A percentile compares a stretch with the other conserved stretches of the same genome.
Conservation (phyloP, 1,140 invertebrate species). For the Bathynomus jamesi region DNA sequence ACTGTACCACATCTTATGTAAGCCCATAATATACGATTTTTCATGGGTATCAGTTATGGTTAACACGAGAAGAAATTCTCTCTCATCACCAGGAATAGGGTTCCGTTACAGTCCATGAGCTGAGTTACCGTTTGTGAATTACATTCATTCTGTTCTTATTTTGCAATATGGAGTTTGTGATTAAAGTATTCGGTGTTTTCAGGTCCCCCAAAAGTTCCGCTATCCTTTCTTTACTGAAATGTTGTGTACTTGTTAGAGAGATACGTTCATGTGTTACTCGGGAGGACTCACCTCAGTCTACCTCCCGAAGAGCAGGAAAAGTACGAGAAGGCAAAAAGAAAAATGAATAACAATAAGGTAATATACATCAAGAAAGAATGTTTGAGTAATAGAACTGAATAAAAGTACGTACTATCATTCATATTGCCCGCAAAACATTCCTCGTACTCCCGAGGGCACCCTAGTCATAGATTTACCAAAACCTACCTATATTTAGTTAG, state of each 20-base stretch:
- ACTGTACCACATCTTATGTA: too few relatives aligned
- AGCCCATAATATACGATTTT: too few relatives aligned
- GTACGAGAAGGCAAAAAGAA: slow-evolving; percentile 13
- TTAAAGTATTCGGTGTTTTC: too few relatives aligned
- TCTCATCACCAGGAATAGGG: too few relatives aligned
- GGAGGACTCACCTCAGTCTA: slow-evolving; percentile 60
- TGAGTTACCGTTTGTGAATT: too few relatives aligned
- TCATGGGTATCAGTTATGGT: too few relatives aligned
- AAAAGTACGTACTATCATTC: neutral
- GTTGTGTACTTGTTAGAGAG: slow-evolving; percentile 92
- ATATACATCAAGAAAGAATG: neutral
- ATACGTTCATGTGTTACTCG: slow-evolving; percentile 80
- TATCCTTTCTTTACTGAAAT: slow-evolving; percentile 98
- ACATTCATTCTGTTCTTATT: too few relatives aligned
- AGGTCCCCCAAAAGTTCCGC: slow-evolving; percentile 92
- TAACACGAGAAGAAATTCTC: too few relatives aligned
- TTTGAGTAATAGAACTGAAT: neutral
- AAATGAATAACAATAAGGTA: slow-evolving; percentile 25
- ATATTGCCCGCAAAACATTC: neutral
- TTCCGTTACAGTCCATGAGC: too few relatives aligned
- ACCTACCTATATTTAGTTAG: neutral
- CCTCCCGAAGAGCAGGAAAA: slow-evolving; percentile 27
- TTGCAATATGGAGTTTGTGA: too few relatives aligned
- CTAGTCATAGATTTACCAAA: too few relatives aligned
- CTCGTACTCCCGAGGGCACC: too few relatives aligned